Conservation (phyloP, 2,113 vertebrate genomes). For the Brachyhypopomus occidentalis region DNA sequence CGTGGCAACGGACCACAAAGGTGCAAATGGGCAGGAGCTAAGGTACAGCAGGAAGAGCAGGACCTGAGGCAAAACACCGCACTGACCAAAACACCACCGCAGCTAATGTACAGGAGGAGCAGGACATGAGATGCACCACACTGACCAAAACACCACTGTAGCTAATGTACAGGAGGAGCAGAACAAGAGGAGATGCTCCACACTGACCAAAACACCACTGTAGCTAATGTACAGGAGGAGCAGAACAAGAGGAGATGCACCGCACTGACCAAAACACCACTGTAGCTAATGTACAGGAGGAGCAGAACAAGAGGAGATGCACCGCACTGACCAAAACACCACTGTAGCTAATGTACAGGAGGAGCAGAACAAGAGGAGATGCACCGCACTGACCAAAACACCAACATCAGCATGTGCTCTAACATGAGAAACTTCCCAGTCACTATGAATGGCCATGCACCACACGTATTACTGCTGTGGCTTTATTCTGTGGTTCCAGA, state of each 20-base stretch:
- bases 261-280: constrained; percentile 27
- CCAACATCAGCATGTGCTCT: no score
- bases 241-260: constrained; percentile 15
- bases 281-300: constrained; percentile 8
- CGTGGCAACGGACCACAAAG: constrained; percentile 38
- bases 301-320: constrained; percentile 17
- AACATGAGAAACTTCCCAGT: constrained; percentile 48
- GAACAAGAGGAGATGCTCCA: constrained; percentile 40
- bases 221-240: constrained; percentile 1
- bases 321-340: constrained; percentile 20
- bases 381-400: no score
- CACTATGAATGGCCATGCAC: constrained; percentile 41
- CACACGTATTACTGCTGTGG: constrained; percentile 23
- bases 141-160: background rate
- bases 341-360: constrained; percentile 16
- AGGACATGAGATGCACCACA: constrained; percentile 26
- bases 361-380: constrained; percentile 16
- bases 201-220: background rate
- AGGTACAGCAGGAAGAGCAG: constrained; percentile 2
- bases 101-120: constrained; percentile 10
- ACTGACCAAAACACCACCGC: constrained; percentile 33
- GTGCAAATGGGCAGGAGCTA: constrained; percentile 40
- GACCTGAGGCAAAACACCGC: constrained; percentile 16
- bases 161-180: background rate
- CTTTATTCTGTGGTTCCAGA: constrained; percentile 20